Percentiles rank a stretch among this genome's conserved stretches.
Conservation (phyloP, 2,113 vertebrate genomes). For the Sapajus apella region DNA sequence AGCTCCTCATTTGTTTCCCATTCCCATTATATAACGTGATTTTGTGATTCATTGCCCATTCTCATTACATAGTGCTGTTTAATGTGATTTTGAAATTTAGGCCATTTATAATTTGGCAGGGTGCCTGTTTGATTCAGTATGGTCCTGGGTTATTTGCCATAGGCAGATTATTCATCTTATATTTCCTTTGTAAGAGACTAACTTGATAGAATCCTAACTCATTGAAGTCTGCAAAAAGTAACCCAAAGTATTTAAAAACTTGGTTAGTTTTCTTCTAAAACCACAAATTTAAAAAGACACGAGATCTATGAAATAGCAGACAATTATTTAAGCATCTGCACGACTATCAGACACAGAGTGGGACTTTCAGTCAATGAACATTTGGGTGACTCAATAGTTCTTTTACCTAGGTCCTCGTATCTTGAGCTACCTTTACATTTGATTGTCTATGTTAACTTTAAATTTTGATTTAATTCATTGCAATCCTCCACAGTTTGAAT, state of each 20-base stretch:
- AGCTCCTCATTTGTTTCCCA: neutral
- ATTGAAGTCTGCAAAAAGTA: neutral
- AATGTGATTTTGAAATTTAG: neutral
- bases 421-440: neutral
- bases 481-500: neutral
- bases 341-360: neutral
- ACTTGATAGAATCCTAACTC: neutral
- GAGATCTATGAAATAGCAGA: neutral
- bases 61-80: neutral
- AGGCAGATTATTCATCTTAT: neutral
- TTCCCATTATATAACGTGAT: neutral
- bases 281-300: neutral
- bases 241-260: neutral
- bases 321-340: neutral
- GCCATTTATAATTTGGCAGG: neutral
- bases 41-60: neutral
- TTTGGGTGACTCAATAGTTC: neutral
- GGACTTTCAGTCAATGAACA: neutral
- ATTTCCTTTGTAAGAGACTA: neutral
- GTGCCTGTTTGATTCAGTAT: neutral
- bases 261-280: neutral
- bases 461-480: neutral
- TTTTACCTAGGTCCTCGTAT: neutral
- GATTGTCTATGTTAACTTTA: neutral
- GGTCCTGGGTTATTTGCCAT: neutral